Base-by-base conservation (phyloP, 2,888 invertebrate genomes). In the Ophion obscuratus region DNA sequence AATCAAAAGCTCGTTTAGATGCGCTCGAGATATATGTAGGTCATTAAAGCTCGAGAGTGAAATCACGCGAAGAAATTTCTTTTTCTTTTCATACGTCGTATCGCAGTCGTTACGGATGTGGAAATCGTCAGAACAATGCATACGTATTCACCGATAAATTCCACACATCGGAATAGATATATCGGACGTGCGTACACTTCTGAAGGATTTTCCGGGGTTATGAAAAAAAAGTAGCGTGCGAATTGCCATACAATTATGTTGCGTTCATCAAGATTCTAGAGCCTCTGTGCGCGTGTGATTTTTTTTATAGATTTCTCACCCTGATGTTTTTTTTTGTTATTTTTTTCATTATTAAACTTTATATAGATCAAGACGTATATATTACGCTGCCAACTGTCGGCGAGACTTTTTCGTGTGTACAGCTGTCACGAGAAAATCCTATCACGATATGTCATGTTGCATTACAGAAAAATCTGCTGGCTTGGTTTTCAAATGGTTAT, bases 1-100 rank as follows among this genome's bases (percentile, higher is more conserved):
- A 76, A 83, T 82, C 71, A 82, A 66, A 85, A 83, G 70, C 76
- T 85, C 76, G 53, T 83, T 82, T 76, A 67, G 76, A 85, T 70
- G 59, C 17, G 17, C 47, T 44, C 20, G 59, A 79, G 75, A 83
- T 82, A 76, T 59, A 40, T 24, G 11, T 81, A 53, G 70, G 53
- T 70, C 20, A 68, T 80, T 70, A 31, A 47, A 73, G 53, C 62
- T 73, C 64, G 79, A 77, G 68, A 81, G 79, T 74, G 70, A 83
- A 85, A 74, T 70, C 24, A 9, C 64, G 61, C 53, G 47, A 57
- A 78, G 64, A 64, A 64, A 78, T 68, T 80, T 80, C 61, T 76
- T 62, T 53, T 78, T 71, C 61, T 73, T 73, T 61, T 57, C 36
- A 61, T 76, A 67, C 47, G 14, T 67, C 62, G 36, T 62, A 44